Conservation (phyloP, 2,797 vertebrate genomes). For the Eulemur mongoz region DNA sequence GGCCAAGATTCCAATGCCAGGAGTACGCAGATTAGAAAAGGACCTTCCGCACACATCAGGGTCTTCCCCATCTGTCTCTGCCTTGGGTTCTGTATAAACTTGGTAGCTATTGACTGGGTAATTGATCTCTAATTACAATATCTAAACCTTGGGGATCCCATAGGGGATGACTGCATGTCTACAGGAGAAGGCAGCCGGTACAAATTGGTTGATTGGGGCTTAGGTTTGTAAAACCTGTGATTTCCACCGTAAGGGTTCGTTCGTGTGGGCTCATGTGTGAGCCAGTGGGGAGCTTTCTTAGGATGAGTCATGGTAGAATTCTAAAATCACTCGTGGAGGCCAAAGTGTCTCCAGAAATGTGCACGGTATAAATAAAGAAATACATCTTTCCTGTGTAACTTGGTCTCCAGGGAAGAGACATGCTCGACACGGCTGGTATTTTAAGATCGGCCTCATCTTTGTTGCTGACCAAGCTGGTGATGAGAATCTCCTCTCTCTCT, state of each 20-base stretch:
- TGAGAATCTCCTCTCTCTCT: background rate
- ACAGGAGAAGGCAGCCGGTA: background rate
- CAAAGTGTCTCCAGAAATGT: background rate
- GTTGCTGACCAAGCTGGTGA: background rate
- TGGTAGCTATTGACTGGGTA: background rate
- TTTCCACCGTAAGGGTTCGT: fast-evolving
- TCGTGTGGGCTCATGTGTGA: background rate
- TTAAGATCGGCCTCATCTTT: background rate
- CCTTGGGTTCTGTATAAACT: background rate
- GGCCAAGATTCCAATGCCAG: fast-evolving
- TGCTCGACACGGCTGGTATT: fast-evolving
- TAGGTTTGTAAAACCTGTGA: background rate
- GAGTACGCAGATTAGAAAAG: fast-evolving
- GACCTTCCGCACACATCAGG: fast-evolving
- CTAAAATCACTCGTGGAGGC: background rate
- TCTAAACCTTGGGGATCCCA: background rate
- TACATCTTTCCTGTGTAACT: background rate
- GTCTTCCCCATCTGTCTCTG: background rate
- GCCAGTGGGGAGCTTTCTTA: background rate
- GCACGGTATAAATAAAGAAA: background rate
- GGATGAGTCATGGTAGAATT: background rate
- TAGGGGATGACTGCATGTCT: too few species aligned
- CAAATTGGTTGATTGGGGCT: background rate
- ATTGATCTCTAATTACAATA: background rate
- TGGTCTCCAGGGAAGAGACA: background rate